Evolutionary conservation across 2,113 vertebrate species (phyloP).

Genomic region (Phrynocephalus versicolor): DNA sequence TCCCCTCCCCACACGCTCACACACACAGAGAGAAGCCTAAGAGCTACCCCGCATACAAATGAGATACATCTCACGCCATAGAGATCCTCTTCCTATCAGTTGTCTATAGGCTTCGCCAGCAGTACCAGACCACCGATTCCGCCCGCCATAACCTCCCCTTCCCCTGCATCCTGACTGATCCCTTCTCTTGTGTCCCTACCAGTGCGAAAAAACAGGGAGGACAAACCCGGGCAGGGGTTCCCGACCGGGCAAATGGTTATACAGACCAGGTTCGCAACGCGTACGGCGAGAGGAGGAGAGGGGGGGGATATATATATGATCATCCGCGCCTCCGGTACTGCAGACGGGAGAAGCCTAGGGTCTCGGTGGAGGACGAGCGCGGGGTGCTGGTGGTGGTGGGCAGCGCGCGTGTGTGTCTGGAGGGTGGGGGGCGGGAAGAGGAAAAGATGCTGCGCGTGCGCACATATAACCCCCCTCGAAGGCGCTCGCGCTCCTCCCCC

Average conservation of each 20-base stretch:
- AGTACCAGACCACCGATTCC: too few species aligned
- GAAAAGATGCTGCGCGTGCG: neutral
- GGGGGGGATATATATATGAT: too few species aligned
- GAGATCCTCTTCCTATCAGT: neutral
- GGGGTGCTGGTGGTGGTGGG: too few species aligned
- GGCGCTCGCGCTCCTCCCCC: neutral
- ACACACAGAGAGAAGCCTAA: too few species aligned
- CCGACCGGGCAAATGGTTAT: neutral
- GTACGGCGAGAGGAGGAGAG: too few species aligned
- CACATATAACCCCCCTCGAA: neutral
- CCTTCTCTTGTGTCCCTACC: neutral
- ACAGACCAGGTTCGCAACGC: neutral
- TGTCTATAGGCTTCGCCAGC: neutral
- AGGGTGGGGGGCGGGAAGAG: rapidly evolving
- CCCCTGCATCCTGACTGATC: too few species aligned
- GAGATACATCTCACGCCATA: neutral
- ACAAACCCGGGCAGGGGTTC: neutral
- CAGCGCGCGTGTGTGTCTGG: too few species aligned
- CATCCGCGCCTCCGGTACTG: too few species aligned
- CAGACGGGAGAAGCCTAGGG: too few species aligned
- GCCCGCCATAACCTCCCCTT: neutral
- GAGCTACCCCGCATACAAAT: neutral
- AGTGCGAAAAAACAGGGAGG: neutral
- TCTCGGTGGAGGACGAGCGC: neutral
- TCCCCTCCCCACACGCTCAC: too few species aligned